These are phyloP conservation scores for Phrynocephalus vlangalii DNA, from an alignment of 2,797 vertebrate species.

Conservation along the genomic window DNA sequence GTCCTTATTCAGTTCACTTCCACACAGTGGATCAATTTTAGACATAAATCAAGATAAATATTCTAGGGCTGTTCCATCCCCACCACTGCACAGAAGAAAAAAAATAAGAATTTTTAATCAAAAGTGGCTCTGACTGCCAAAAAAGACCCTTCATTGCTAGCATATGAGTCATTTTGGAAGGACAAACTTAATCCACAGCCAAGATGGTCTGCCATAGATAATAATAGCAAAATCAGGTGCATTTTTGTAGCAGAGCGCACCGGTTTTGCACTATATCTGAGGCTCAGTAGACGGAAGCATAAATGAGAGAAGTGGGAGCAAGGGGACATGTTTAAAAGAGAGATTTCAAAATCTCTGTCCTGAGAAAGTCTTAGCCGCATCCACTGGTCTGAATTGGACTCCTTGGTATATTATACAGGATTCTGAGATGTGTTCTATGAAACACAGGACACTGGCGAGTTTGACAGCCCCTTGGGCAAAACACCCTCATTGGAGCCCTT, in stretches of 20 bases:
- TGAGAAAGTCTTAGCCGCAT: not conserved
- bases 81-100: not conserved
- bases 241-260: not conserved
- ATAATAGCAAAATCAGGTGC: slow-evolving; percentile 20
- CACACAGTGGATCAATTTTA: slow-evolving; percentile 10
- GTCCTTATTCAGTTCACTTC: slow-evolving; percentile 11
- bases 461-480: not conserved
- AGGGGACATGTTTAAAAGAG: not conserved
- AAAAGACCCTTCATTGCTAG: slow-evolving; percentile 5
- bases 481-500: not conserved
- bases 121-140: slow-evolving; percentile 29
- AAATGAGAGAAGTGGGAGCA: not conserved
- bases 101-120: slow-evolving; percentile 25
- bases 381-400: not conserved
- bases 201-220: slow-evolving; percentile 28
- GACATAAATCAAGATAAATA: slow-evolving; percentile 32
- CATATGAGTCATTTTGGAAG: slow-evolving; percentile 39
- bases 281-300: slow-evolving; percentile 5
- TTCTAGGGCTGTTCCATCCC: not conserved
- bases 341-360: not conserved
- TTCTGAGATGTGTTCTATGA: not conserved
- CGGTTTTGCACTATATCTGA: not conserved
- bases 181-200: slow-evolving; percentile 23
- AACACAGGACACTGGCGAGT: not conserved
- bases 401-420: not conserved